Evolutionary conservation across 2,888 invertebrate species (phyloP).

Genomic region (Elegia similella): DNA sequence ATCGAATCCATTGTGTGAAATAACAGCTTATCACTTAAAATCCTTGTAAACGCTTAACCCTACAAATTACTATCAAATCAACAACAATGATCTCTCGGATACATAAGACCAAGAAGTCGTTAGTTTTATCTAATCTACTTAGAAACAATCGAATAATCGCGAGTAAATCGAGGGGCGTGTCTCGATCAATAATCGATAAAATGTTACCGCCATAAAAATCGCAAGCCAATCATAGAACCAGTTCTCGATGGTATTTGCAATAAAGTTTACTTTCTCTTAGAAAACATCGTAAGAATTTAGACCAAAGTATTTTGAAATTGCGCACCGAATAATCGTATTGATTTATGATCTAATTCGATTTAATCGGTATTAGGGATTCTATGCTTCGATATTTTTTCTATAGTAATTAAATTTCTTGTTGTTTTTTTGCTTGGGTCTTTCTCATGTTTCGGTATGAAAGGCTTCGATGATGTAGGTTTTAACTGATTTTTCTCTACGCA

Average conservation of each 20-base stretch:
- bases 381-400: background rate
- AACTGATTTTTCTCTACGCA: background rate
- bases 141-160: slow-evolving; percentile 24
- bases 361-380: slow-evolving; percentile 14
- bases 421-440: no score
- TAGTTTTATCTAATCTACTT: slow-evolving; percentile 5
- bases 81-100: background rate
- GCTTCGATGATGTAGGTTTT: background rate
- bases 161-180: slow-evolving; percentile 26
- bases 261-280: slow-evolving; percentile 76
- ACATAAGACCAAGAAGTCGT: slow-evolving; percentile 12
- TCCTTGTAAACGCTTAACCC: background rate
- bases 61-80: background rate
- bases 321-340: slow-evolving; percentile 57
- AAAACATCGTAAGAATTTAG: slow-evolving; percentile 51
- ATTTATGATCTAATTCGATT: slow-evolving; percentile 51
- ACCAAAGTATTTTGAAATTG: slow-evolving; percentile 47
- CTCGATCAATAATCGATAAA: slow-evolving; percentile 44
- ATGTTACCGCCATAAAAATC: slow-evolving; percentile 48
- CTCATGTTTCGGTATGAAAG: background rate
- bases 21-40: background rate
- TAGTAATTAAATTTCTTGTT: background rate
- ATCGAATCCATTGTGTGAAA: background rate
- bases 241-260: slow-evolving; percentile 64
- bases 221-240: slow-evolving; percentile 56